Evolutionary conservation across 2,113 vertebrate genomes (phyloP).

Genomic region (Pollimyrus isidori): DNA sequence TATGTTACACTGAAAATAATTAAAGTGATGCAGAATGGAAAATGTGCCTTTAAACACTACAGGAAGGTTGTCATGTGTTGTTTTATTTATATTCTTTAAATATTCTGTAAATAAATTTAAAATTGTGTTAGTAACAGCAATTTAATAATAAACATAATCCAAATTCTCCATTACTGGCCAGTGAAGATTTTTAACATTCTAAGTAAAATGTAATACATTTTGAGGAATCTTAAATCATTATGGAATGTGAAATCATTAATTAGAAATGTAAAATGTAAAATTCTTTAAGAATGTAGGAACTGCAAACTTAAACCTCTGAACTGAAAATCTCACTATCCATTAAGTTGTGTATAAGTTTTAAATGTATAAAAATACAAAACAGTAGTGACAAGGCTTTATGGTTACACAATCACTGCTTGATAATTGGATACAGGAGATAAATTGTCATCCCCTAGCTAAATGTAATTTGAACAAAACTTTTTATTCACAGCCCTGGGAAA

Average conservation of each 20-base stretch:
- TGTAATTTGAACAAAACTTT: background rate
- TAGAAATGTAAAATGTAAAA: background rate
- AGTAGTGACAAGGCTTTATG: slow-evolving; percentile 17
- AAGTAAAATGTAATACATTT: background rate
- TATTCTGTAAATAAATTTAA: slow-evolving; percentile 5
- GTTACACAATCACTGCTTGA: slow-evolving; percentile 17
- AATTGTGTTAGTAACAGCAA: background rate
- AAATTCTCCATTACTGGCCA: background rate
- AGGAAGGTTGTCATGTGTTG: background rate
- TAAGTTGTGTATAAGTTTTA: background rate
- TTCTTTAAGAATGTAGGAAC: background rate
- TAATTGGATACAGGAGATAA: background rate
- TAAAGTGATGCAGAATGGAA: background rate
- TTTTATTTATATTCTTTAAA: background rate
- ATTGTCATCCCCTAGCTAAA: background rate
- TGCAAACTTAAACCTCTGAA: background rate
- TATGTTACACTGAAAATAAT: slow-evolving; percentile 4
- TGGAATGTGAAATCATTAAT: background rate
- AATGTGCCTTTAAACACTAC: background rate
- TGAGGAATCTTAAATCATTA: background rate
- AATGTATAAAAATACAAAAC: slow-evolving; percentile 25
- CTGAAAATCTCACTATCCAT: background rate
- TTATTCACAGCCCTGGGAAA: background rate
- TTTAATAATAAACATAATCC: background rate
- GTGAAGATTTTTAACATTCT: background rate